Evolutionary conservation across 2,113 vertebrate genomes (phyloP).

Genomic region (Syngnathus scovelli): DNA sequence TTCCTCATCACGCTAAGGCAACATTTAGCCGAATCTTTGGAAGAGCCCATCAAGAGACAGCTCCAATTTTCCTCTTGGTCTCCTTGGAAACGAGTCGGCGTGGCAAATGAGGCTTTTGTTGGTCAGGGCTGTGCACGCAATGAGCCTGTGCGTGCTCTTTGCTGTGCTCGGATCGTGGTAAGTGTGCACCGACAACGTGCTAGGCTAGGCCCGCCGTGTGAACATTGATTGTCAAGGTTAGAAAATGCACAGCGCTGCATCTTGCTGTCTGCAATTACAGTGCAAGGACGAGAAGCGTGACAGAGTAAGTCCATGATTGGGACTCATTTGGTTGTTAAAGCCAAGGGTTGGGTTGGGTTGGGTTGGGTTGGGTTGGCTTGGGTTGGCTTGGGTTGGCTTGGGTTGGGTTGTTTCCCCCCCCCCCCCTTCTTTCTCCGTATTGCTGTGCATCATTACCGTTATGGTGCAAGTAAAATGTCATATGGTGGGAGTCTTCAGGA

Average conservation of each 20-base stretch:
- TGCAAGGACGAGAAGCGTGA: background rate
- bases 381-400: too few species aligned
- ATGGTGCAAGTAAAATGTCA: background rate
- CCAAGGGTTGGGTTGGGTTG: background rate
- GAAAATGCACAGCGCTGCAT: background rate
- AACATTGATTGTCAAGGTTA: background rate
- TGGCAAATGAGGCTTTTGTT: slow-evolving; percentile 19
- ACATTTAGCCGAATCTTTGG: slow-evolving; percentile 8
- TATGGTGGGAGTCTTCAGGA: background rate
- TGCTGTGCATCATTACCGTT: background rate
- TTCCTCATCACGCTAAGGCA: slow-evolving; percentile 8
- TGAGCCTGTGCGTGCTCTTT: slow-evolving; percentile 54
- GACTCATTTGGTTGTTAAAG: background rate
- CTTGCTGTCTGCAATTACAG: background rate
- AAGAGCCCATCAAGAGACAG: background rate
- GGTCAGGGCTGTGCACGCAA: slow-evolving; percentile 36
- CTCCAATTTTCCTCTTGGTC: background rate
- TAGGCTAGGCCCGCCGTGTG: too few species aligned
- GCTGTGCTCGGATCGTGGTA: slow-evolving; percentile 66
- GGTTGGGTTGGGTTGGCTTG: too few species aligned
- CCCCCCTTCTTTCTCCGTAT: too few species aligned
- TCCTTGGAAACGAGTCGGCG: background rate
- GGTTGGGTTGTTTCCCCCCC: too few species aligned
- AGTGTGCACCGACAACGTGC: slow-evolving; percentile 25
- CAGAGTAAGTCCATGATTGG: background rate